phyloP scores from a whole-genome alignment of 2,797 vertebrate genomes.

The Amphiprion clarkii region DNA sequence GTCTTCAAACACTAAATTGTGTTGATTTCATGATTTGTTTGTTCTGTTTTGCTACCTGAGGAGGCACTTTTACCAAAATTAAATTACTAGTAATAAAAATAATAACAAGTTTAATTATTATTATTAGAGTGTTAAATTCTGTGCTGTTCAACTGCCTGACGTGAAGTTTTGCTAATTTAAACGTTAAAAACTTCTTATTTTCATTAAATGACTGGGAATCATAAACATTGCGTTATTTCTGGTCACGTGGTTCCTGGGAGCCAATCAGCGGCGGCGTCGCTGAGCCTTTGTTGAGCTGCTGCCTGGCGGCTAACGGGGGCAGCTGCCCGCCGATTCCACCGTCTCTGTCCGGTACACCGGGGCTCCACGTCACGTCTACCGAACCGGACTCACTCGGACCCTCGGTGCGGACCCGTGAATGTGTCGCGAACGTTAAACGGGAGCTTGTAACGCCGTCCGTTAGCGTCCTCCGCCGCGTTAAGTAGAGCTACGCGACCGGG shows the following conservation, averaged over 20 bases:
- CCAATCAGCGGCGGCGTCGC: slow-evolving; percentile 63
- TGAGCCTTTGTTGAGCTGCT: slow-evolving; percentile 79
- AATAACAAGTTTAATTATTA: too few species aligned
- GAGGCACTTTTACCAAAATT: too few species aligned
- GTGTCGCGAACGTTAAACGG: fast-evolving
- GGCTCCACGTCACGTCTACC: fast-evolving
- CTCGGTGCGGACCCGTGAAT: fast-evolving
- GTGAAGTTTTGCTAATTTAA: too few species aligned
- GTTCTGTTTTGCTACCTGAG: too few species aligned
- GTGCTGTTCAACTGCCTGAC: too few species aligned
- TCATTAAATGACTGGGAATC: background rate
- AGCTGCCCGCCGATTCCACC: slow-evolving; percentile 43
- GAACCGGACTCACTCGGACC: fast-evolving
- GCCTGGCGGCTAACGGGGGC: slow-evolving; percentile 11
- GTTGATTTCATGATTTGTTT: too few species aligned
- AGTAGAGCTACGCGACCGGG: background rate
- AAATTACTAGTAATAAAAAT: too few species aligned
- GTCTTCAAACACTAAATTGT: too few species aligned
- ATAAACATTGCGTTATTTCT: slow-evolving; percentile 44
- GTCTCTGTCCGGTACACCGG: background rate
- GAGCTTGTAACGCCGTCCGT: too few species aligned
- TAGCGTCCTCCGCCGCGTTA: background rate
- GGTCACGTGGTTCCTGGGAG: slow-evolving; percentile 45
- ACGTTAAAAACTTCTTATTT: background rate
- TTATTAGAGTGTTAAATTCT: too few species aligned